Conservation (phyloP, 2,113 vertebrate genomes). For the Pedetes capensis region DNA sequence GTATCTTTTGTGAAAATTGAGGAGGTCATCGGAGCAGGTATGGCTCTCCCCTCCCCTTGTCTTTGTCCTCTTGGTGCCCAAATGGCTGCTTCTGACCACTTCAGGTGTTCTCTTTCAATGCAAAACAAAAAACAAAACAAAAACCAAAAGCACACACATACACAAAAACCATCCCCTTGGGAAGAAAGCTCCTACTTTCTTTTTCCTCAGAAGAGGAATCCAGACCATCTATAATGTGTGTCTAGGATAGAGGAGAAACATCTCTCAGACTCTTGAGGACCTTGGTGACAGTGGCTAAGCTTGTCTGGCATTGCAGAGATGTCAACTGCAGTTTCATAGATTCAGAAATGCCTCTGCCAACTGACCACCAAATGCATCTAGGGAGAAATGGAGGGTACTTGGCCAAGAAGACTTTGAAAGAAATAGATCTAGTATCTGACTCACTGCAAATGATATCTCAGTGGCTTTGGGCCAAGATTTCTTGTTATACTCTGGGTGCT, state of each 20-base stretch:
- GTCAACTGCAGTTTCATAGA: neutral
- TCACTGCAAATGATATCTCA: neutral
- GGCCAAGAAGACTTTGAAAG: neutral
- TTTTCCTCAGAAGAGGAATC: neutral
- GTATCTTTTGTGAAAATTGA: conserved; percentile 99
- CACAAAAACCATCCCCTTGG: neutral
- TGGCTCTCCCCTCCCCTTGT: neutral
- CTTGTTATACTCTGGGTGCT: neutral
- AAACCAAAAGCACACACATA: too few relatives aligned
- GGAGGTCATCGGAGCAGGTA: conserved; percentile 99
- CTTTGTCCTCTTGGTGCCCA: conserved; percentile 16
- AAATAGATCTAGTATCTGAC: neutral
- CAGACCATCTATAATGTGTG: neutral
- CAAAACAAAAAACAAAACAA: too few relatives aligned
- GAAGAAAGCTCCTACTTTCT: neutral
- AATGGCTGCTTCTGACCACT: neutral
- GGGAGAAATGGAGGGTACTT: neutral
- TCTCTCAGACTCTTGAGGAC: neutral
- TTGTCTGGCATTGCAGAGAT: neutral
- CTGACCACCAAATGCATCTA: neutral
- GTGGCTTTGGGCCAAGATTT: conserved; percentile 2
- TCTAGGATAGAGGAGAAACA: neutral
- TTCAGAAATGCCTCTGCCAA: conserved; percentile 4
- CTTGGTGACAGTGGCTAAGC: neutral
- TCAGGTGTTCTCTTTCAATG: neutral